Base-by-base conservation (phyloP, 1,140 invertebrate genomes). In the Lucilia sericata region DNA sequence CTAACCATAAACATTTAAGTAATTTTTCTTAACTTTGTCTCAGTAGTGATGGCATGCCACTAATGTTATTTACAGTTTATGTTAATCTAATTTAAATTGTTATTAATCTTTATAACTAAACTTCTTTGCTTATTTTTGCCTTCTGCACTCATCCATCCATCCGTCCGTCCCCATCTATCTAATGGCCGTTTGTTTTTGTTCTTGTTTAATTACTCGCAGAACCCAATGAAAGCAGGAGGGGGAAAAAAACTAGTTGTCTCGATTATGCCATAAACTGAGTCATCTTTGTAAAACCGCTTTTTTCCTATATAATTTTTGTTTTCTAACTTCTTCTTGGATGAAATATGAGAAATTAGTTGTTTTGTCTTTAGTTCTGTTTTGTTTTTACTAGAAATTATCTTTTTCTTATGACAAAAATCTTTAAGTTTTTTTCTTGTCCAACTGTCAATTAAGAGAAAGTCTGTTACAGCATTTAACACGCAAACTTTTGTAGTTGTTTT, bases 81-180 rank as follows among this genome's bases (percentile, higher is more conserved):
- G 65, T 21, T 70, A 70, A 70, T 70, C 65, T 70, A 70, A 70
- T 70, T 70, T 70, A 70, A 70, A 70, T 70, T 70, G 65, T 70
- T 70, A 70, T 70, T 70, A 70, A 70, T 70, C 65, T 70, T 70
- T 70, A 1, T 25, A 10, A 70, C 8, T 30, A 30, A 30, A 30
- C 25, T n/a, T n/a, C n/a, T n/a, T n/a, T n/a, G n/a, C n/a, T 30
- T 30, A 60, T 7, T 42, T 42, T 42, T n/a, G n/a, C n/a, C 10
- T 10, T 7, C 5, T 7, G 5, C 42, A 42, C 5, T 42, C 25
- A 30, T 30, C 25, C 1, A 3, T 30, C 25, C 25, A 3, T 30
- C 25, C 25, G 25, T 30, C 25, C n/a, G n/a, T n/a, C n/a, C 25
- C 25, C 25, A 2, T 30, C 25, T 30, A 30, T 30, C 25, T 30